Evolutionary conservation across 2,797 vertebrate genomes (phyloP).

Genomic region (Psittacula derbiana): DNA sequence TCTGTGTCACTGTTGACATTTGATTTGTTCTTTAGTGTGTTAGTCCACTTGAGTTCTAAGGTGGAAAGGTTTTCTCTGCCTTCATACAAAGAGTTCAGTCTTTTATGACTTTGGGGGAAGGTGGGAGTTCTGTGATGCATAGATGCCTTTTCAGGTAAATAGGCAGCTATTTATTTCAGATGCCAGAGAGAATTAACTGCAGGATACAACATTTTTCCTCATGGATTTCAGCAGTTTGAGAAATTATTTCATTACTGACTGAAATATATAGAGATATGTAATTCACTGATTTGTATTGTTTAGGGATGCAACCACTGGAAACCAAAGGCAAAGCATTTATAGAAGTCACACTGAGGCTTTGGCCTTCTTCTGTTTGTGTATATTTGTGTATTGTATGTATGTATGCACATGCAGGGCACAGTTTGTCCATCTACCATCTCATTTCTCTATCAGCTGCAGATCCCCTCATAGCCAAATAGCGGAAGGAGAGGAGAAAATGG

Average conservation of each 20-base stretch:
- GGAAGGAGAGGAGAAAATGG: background rate
- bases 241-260: background rate
- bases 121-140: background rate
- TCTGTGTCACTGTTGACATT: background rate
- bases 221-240: background rate
- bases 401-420: background rate
- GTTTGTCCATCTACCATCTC: background rate
- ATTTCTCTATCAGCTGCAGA: background rate
- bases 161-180: background rate
- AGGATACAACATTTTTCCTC: background rate
- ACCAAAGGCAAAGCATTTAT: background rate
- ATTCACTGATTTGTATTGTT: background rate
- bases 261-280: background rate
- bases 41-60: background rate
- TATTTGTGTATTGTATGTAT: background rate
- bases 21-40: background rate
- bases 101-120: background rate
- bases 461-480: background rate
- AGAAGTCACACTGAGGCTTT: background rate
- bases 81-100: background rate
- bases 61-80: background rate
- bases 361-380: rapidly evolving
- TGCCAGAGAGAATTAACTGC: background rate
- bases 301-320: background rate
- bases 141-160: background rate